A percentile compares a stretch with the other conserved stretches of the same genome.
Evolutionary conservation across 2,888 invertebrate genomes (phyloP).

Genomic region (Mimas tiliae): DNA sequence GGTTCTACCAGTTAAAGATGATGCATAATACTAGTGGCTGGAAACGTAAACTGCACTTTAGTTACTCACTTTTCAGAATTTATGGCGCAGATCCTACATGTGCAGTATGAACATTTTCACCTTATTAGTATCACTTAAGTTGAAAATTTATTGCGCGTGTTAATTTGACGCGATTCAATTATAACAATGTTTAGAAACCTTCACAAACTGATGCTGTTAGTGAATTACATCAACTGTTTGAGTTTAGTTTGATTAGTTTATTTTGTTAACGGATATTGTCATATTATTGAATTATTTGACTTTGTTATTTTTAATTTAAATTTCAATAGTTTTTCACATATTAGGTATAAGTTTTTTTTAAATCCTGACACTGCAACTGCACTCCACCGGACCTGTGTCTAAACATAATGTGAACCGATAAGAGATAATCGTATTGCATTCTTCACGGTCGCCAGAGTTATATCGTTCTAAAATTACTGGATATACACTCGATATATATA

Average conservation of each 20-base stretch:
- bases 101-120: conserved; percentile 60
- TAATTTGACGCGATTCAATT: conserved; percentile 7
- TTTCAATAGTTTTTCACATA: no score
- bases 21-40: not conserved
- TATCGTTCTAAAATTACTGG: no score
- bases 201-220: conserved; percentile 8
- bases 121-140: conserved; percentile 43
- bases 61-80: conserved; percentile 60
- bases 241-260: not conserved
- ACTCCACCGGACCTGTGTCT: no score
- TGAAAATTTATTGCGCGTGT: conserved; percentile 4
- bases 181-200: not conserved
- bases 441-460: no score
- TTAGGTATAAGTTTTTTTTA: no score
- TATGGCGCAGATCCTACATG: conserved; percentile 60
- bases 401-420: no score
- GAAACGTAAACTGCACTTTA: conserved; percentile 42
- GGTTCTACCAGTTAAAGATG: no score
- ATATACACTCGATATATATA: no score
- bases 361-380: no score
- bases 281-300: no score
- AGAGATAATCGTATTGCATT: no score
- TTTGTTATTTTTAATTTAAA: no score
- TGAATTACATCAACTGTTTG: not conserved
- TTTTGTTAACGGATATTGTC: not conserved